These are phyloP conservation scores for Vombatus ursinus DNA, from an alignment of 2,113 vertebrate species.

Conservation along the genomic window DNA sequence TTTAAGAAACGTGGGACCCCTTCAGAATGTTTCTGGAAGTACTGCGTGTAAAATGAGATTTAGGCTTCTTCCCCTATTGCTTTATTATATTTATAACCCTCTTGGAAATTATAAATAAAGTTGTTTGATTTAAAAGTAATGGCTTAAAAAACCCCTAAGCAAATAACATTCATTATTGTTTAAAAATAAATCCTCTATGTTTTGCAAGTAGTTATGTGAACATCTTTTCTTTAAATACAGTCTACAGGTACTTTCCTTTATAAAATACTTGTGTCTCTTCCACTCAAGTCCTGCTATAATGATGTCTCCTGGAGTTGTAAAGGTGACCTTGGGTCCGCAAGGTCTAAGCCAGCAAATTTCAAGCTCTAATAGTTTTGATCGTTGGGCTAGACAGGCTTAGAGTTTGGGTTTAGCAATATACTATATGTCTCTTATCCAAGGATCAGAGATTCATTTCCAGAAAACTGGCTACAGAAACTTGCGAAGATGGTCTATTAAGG, in stretches of 20 bases:
- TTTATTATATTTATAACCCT: conserved; percentile 41
- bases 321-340: background rate
- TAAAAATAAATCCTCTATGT: conserved; percentile 81
- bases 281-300: background rate
- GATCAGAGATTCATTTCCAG: background rate
- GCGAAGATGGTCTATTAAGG: background rate
- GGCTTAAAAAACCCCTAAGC: conserved; percentile 27
- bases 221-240: conserved; percentile 38
- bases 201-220: conserved; percentile 73
- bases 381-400: background rate
- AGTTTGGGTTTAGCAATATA: background rate
- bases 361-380: background rate
- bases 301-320: background rate
- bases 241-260: background rate
- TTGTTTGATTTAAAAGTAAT: conserved; percentile 55
- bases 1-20: conserved; percentile 77
- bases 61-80: background rate
- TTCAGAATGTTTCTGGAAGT: conserved; percentile 88
- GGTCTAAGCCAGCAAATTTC: background rate
- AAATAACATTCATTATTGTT: conserved; percentile 44
- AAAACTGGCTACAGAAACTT: no score
- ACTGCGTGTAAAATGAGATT: conserved; percentile 78
- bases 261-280: background rate
- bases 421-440: background rate
- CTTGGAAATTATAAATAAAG: conserved; percentile 53